Conservation (phyloP, 2,888 invertebrate genomes). For the Gymnoscelis rufifasciata region DNA sequence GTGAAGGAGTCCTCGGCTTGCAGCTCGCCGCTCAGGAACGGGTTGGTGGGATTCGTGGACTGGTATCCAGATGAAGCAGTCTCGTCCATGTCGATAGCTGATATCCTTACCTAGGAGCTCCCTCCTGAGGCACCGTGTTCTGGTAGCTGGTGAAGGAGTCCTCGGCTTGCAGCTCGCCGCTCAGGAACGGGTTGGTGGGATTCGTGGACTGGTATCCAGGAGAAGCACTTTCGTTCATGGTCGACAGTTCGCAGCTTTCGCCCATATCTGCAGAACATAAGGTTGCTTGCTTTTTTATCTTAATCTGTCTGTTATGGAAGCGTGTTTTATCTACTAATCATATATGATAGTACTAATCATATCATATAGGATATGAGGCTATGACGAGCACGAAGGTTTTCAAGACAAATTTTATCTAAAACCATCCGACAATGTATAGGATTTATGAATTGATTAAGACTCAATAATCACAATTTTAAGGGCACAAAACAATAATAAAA, state of each 20-base stretch:
- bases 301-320: too few species aligned
- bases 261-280: conserved; percentile 60
- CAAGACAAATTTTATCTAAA: too few species aligned
- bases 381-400: too few species aligned
- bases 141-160: conserved; percentile 78
- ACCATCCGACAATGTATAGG: too few species aligned
- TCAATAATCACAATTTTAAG: too few species aligned
- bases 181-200: conserved; percentile 75
- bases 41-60: conserved; percentile 79
- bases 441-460: too few species aligned
- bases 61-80: conserved; percentile 68
- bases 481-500: too few species aligned
- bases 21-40: conserved; percentile 65
- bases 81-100: conserved; percentile 80
- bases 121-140: conserved; percentile 71
- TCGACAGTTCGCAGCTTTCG: conserved; percentile 80
- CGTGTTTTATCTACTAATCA: too few species aligned
- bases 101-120: conserved; percentile 63
- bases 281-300: too few species aligned
- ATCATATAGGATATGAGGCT: too few species aligned
- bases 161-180: conserved; percentile 71
- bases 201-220: conserved; percentile 77
- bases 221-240: conserved; percentile 74
- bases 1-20: conserved; percentile 80
- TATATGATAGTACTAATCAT: too few species aligned